phyloP scores from a whole-genome alignment of 1,140 invertebrate species.

The Tribolium castaneum region DNA sequence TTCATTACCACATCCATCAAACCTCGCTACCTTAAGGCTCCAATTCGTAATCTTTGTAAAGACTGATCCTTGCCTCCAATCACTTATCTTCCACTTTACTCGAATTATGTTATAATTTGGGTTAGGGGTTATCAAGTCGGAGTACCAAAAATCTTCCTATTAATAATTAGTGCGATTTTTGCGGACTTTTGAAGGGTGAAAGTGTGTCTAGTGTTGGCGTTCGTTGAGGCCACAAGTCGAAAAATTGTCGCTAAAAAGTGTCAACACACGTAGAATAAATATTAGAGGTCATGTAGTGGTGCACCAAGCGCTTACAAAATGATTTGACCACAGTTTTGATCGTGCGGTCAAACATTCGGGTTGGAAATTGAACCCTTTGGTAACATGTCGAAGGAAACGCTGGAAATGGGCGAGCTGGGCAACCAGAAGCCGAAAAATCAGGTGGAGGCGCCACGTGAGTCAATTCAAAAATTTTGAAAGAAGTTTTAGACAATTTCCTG shows the following conservation, averaged over 20 bases:
- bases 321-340: conserved; percentile 14
- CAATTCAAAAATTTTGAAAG: not conserved
- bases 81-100: not conserved
- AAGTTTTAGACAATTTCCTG: not conserved
- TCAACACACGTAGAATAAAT: not conserved
- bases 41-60: not conserved
- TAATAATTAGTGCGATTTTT: not conserved
- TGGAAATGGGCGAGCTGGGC: not conserved
- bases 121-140: not conserved
- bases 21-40: not conserved
- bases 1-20: not conserved
- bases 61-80: not conserved
- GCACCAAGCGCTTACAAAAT: not conserved
- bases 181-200: too few relatives aligned
- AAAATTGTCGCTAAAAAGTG: not conserved
- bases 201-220: not conserved
- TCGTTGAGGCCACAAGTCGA: not conserved
- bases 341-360: conserved; percentile 6
- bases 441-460: not conserved
- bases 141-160: not conserved
- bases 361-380: not conserved
- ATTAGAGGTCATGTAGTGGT: conserved; percentile 12
- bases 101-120: not conserved
- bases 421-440: not conserved
- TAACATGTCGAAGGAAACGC: not conserved